These are phyloP conservation scores for Lepidonotus clava DNA, from an alignment of 2,888 invertebrate species.

Conservation along the genomic window DNA sequence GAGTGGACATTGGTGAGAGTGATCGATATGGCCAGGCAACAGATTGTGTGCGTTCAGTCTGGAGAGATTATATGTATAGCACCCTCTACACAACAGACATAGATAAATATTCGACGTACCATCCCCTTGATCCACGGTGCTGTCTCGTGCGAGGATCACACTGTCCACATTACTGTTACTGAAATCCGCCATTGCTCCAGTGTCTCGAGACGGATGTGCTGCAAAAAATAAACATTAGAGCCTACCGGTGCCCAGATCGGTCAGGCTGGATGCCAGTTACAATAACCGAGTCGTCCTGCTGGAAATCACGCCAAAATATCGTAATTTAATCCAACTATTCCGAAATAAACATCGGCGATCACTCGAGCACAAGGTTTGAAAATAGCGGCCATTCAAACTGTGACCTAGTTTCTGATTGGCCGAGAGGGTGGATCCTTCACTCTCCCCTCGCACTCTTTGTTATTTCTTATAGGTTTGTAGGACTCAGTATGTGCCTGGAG, in stretches of 20 bases:
- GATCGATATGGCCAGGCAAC: too few relatives aligned
- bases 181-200: constrained; percentile 55
- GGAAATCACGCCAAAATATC: constrained; percentile 27
- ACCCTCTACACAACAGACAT: too few relatives aligned
- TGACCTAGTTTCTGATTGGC: constrained; percentile 55
- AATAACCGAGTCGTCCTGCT: too few relatives aligned
- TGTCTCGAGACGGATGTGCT: background rate
- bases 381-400: constrained; percentile 55
- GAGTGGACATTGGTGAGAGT: too few relatives aligned
- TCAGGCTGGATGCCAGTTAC: too few relatives aligned
- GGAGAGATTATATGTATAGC: too few relatives aligned
- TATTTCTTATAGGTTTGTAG: background rate
- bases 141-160: constrained; percentile 47
- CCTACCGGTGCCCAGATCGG: background rate
- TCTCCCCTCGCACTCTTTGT: background rate
- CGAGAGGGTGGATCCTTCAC: constrained; percentile 30
- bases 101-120: too few relatives aligned
- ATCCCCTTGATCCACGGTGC: constrained; percentile 50
- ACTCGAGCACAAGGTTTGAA: constrained; percentile 38
- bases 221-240: background rate
- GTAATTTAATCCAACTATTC: constrained; percentile 7
- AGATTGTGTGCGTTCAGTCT: too few relatives aligned
- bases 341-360: constrained; percentile 20
- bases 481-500: too few relatives aligned
- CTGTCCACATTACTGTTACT: constrained; percentile 53